Evolutionary conservation across 2,888 invertebrate species (phyloP).

Genomic region (Acrocera orbiculus): DNA sequence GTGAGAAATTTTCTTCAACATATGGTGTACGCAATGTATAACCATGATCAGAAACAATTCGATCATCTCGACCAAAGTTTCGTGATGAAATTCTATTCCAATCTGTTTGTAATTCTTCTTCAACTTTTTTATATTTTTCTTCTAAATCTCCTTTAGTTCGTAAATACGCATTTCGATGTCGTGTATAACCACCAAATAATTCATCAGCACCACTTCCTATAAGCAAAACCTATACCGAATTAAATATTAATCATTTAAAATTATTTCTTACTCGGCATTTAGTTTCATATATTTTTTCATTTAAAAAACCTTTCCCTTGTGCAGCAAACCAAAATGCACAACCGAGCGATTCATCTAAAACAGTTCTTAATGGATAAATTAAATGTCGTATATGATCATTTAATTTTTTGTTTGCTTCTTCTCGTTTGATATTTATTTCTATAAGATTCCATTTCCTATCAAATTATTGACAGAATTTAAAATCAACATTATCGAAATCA

Average conservation of each 20-base stretch:
- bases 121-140: constrained; percentile 34
- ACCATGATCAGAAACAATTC: constrained; percentile 80
- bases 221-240: constrained; percentile 45
- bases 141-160: constrained; percentile 35
- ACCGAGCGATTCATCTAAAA: constrained; percentile 91
- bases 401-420: constrained; percentile 43
- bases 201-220: constrained; percentile 96
- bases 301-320: constrained; percentile 40
- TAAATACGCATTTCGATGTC: constrained; percentile 60
- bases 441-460: constrained; percentile 64
- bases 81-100: constrained; percentile 71
- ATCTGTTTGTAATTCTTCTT: constrained; percentile 54
- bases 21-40: constrained; percentile 66
- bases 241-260: constrained; percentile 1
- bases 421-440: constrained; percentile 54
- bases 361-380: constrained; percentile 67
- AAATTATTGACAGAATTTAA: constrained; percentile 1
- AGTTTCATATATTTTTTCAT: constrained; percentile 3
- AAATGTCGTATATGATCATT: constrained; percentile 48
- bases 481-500: constrained; percentile 9
- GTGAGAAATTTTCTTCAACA: constrained; percentile 51
- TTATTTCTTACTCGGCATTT: constrained; percentile 3
- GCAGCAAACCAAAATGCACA: constrained; percentile 96
- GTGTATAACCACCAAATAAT: constrained; percentile 82
- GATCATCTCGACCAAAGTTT: constrained; percentile 89